Base-by-base conservation (phyloP, 2,888 invertebrate genomes). In the Hirtodrosophila alboralis region DNA sequence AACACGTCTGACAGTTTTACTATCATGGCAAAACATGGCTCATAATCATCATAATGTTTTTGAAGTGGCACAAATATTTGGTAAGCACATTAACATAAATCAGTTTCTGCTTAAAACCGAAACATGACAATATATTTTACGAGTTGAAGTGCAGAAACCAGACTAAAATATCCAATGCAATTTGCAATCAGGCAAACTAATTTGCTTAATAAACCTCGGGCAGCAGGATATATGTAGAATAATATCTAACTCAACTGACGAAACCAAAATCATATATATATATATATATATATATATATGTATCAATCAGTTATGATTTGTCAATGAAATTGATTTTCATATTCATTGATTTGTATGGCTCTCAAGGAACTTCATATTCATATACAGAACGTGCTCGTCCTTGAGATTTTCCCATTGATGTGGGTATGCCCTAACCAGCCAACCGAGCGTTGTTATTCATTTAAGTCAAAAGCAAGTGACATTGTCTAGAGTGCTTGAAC, bases 1-100 rank as follows among this genome's bases (percentile, higher is more conserved):
- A 45, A 78, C 87, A 83, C 81, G 87, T 83, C 60, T 72, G 75
- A 68, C 59, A 72, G 64, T 72, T 78, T 78, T 87, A 87, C 77
- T 59, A 48, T 60, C 31, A 49, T 58, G 73, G 63, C 74, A 86
- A n/a, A 84, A 86, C 84, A 86, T 67, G 83, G 60, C 63, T 66
- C 58, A 83, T 79, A 83, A 83, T 71, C 64, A 78, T 66, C 64
- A 67, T 83, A 84, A 86, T 64, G 59, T 49, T 63, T 63, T 52
- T 59, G 43, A 79, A 79, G 76, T 69, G 63, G 34, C 53, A 63
- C 62, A 79, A 72, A 84, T 86, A 86, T 73, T 80, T 80, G 70
- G 56, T 63, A 68, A 68, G 51, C 34, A 61, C 65, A 72, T 72
- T 62, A 84, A 69, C 73, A 76, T 76, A 86, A 84, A 84, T 80